Conservation (phyloP, 2,888 invertebrate species). For the Pediacus dermestoides region DNA sequence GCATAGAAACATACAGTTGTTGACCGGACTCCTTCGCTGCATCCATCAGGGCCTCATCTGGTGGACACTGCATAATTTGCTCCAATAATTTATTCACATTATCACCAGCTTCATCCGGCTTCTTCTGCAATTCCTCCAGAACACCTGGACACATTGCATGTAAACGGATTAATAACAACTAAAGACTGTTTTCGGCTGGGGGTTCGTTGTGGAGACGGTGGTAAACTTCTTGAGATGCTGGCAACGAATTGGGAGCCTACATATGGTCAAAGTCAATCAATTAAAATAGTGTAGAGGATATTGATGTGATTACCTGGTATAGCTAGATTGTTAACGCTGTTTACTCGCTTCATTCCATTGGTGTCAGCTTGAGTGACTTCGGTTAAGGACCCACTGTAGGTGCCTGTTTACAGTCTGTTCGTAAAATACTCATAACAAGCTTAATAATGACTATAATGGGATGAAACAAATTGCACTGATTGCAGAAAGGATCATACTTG, state of each 20-base stretch:
- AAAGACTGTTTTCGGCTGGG: conserved; percentile 68
- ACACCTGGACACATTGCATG: conserved; percentile 51
- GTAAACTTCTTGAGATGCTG: conserved; percentile 63
- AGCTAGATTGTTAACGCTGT: conserved; percentile 66
- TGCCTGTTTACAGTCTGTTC: too few species aligned
- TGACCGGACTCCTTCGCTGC: conserved; percentile 85
- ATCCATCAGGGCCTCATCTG: conserved; percentile 80
- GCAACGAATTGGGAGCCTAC: conserved; percentile 50
- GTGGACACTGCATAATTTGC: conserved; percentile 55
- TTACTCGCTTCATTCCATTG: conserved; percentile 70
- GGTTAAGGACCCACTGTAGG: too few species aligned
- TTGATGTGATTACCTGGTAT: conserved; percentile 55
- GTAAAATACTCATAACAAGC: too few species aligned
- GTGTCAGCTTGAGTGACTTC: too few species aligned
- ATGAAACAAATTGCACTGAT: too few species aligned
- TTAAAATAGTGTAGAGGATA: neutral
- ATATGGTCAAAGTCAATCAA: too few species aligned
- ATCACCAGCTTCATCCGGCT: conserved; percentile 49
- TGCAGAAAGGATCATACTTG: too few species aligned
- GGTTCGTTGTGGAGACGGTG: conserved; percentile 73
- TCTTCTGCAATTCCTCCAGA: conserved; percentile 44
- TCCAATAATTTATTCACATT: conserved; percentile 51
- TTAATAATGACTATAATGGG: too few species aligned
- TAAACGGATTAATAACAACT: conserved; percentile 59
- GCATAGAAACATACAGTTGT: conserved; percentile 70